Conservation (phyloP, 1,140 invertebrate genomes). For the Penaeus chinensis region DNA sequence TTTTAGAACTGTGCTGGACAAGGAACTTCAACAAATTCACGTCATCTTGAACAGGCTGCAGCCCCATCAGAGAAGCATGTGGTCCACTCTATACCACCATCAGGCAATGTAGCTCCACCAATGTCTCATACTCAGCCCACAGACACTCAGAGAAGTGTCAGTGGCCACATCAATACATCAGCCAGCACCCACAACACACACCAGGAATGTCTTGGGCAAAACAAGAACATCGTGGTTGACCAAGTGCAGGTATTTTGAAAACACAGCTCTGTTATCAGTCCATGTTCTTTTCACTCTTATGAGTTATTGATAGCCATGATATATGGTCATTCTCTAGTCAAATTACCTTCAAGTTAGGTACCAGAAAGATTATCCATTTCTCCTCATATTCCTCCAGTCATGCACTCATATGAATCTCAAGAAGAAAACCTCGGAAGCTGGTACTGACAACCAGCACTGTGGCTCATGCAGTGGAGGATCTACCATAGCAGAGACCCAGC, state of each 20-base stretch:
- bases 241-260: constrained; percentile 11
- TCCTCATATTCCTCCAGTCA: neutral
- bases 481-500: neutral
- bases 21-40: constrained; percentile 1
- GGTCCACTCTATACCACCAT: constrained; percentile 1
- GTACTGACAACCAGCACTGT: neutral
- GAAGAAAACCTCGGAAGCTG: constrained; percentile 9
- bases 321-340: too few relatives aligned
- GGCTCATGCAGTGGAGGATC: neutral
- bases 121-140: neutral
- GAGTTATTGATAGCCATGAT: too few relatives aligned
- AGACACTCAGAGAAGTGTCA: neutral
- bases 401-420: constrained; percentile 14
- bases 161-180: neutral
- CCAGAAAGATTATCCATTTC: too few relatives aligned
- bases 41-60: constrained; percentile 3
- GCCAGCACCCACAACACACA: constrained; percentile 22
- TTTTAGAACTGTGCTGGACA: constrained; percentile 17
- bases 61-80: constrained; percentile 27
- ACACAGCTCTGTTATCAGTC: too few relatives aligned
- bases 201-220: constrained; percentile 15
- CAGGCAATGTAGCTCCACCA: neutral
- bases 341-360: too few relatives aligned
- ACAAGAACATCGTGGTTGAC: constrained; percentile 12
- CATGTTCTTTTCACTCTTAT: too few relatives aligned